phyloP scores from a whole-genome alignment of 1,140 invertebrate genomes.

The Euglossa dilemma region DNA sequence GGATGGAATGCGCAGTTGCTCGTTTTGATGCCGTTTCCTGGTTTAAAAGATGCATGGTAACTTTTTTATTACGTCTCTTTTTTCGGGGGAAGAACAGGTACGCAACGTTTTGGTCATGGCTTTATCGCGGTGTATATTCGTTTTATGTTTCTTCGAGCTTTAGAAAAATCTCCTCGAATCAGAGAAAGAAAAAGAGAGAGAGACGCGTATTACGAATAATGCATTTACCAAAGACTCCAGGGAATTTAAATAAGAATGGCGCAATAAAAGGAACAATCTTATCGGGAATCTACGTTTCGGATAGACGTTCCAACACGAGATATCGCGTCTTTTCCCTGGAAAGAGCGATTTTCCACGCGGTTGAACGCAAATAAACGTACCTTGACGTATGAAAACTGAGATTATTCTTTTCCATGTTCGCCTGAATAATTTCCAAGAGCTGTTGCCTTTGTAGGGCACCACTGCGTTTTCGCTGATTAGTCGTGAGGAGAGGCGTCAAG shows the following conservation, averaged over 20 bases:
- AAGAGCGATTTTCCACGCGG: slow-evolving; percentile 4
- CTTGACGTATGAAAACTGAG: slow-evolving; percentile 91
- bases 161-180: no score
- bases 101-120: no score
- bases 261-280: background rate
- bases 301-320: background rate
- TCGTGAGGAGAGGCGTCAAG: slow-evolving; percentile 77
- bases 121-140: no score
- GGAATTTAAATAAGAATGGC: background rate
- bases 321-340: no score
- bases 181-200: no score
- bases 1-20: slow-evolving; percentile 73
- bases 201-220: no score
- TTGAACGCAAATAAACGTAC: slow-evolving; percentile 78
- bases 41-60: background rate
- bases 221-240: background rate
- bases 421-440: slow-evolving; percentile 92
- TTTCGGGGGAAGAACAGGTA: background rate
- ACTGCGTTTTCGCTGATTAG: slow-evolving; percentile 82
- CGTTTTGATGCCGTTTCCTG: slow-evolving; percentile 79
- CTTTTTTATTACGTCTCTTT: background rate
- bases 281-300: background rate
- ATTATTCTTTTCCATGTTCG: slow-evolving; percentile 96
- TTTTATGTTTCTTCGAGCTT: no score
- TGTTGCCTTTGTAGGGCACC: slow-evolving; percentile 90